These are phyloP conservation scores for Laticauda laticaudata DNA, from an alignment of 2,113 vertebrate genomes.

Conservation along the genomic window DNA sequence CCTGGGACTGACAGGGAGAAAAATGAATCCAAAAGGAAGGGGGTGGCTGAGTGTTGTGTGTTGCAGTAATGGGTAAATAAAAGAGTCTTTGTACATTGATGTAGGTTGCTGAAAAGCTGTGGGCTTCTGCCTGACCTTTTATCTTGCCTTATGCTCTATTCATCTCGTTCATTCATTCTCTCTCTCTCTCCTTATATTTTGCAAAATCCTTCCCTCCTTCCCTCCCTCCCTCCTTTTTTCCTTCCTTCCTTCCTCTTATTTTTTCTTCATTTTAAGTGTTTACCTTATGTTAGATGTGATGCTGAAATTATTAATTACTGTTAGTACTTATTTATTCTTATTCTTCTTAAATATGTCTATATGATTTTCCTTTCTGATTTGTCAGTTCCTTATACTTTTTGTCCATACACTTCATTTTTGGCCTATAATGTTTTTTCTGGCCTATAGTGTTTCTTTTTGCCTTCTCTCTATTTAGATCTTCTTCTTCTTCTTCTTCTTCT, in stretches of 20 bases:
- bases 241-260: background rate
- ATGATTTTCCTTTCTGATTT: background rate
- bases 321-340: background rate
- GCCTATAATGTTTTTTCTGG: background rate
- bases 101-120: background rate
- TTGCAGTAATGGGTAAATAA: slow-evolving; percentile 64
- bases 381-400: background rate
- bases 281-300: background rate
- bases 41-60: slow-evolving; percentile 10
- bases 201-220: background rate
- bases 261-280: background rate
- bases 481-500: too few species aligned
- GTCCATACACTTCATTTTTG: background rate
- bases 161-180: background rate
- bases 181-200: background rate
- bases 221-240: background rate
- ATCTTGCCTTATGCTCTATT: background rate
- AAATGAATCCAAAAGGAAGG: slow-evolving; percentile 6
- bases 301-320: background rate
- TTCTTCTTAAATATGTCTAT: background rate
- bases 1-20: slow-evolving; percentile 52
- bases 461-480: background rate
- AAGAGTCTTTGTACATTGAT: slow-evolving; percentile 33
- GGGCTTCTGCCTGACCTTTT: background rate
- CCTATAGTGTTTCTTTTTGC: too few species aligned